A percentile compares a stretch with the other conserved stretches of the same genome.
phyloP scores from a whole-genome alignment of 1,140 invertebrate genomes.

The Octopus sinensis region DNA sequence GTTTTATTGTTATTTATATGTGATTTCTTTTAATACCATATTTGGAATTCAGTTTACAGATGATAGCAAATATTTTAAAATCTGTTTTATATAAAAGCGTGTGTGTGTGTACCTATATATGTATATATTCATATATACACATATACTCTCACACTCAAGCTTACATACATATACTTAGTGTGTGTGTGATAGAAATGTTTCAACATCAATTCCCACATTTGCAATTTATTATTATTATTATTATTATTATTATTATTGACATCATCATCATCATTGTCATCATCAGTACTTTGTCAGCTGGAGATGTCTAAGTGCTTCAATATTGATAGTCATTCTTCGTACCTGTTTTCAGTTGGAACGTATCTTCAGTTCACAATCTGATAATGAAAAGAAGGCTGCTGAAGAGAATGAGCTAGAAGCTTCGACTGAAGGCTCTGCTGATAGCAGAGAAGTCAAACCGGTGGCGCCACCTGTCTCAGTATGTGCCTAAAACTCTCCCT shows the following conservation, averaged over 20 bases:
- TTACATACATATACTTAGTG: conserved; percentile 1
- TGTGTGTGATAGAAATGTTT: conserved; percentile 2
- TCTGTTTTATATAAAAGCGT: neutral
- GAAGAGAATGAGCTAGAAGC: no score
- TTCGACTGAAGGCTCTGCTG: no score
- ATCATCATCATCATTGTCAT: neutral
- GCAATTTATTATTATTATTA: neutral
- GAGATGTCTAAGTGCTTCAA: neutral
- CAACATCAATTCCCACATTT: neutral
- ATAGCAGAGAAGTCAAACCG: no score
- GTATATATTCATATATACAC: conserved; percentile 17
- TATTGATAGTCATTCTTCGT: neutral
- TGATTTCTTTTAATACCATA: no score
- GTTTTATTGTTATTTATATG: no score
- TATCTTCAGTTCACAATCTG: conserved; percentile 11
- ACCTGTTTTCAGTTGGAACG: conserved; percentile 11
- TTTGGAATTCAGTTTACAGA: no score
- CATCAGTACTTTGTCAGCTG: neutral
- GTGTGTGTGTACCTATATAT: neutral
- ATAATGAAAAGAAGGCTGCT: neutral
- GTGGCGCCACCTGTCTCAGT: no score
- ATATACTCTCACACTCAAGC: neutral
- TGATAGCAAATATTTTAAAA: no score
- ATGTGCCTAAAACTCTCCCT: no score
- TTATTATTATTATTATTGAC: neutral